A percentile compares a stretch with the other conserved stretches of the same genome.
phyloP scores from a whole-genome alignment of 2,113 vertebrate genomes.

The Noctilio leporinus region DNA sequence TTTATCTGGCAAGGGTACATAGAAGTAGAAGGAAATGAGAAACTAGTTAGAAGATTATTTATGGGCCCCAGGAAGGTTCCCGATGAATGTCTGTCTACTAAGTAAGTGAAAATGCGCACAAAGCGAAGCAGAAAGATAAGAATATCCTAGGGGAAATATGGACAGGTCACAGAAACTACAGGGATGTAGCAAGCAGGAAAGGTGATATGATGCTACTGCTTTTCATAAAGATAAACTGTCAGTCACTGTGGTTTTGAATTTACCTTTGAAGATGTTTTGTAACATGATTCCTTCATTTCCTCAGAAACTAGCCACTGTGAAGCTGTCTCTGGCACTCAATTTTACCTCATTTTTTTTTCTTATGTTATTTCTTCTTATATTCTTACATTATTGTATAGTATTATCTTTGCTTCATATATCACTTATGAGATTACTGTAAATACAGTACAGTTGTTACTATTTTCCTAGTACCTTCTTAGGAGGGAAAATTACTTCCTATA shows the following conservation, averaged over 20 bases:
- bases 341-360: constrained; percentile 40
- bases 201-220: neutral
- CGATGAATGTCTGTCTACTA: neutral
- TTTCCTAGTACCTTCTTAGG: constrained; percentile 18
- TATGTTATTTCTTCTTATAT: constrained; percentile 1
- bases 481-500: constrained; percentile 33
- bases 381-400: neutral
- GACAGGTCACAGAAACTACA: neutral
- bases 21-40: constrained; percentile 1
- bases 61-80: neutral
- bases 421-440: constrained; percentile 49
- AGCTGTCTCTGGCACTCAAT: neutral
- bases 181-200: neutral
- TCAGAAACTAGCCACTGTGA: constrained; percentile 19
- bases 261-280: neutral
- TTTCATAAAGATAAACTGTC: neutral
- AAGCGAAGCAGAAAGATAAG: neutral
- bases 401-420: constrained; percentile 2
- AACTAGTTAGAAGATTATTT: constrained; percentile 16
- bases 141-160: neutral
- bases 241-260: neutral
- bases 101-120: neutral
- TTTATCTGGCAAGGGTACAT: neutral
- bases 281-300: constrained; percentile 16
- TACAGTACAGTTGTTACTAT: neutral